These are phyloP conservation scores for Trialeurodes vaporariorum DNA, from an alignment of 1,140 invertebrate genomes.

Conservation along the genomic window DNA sequence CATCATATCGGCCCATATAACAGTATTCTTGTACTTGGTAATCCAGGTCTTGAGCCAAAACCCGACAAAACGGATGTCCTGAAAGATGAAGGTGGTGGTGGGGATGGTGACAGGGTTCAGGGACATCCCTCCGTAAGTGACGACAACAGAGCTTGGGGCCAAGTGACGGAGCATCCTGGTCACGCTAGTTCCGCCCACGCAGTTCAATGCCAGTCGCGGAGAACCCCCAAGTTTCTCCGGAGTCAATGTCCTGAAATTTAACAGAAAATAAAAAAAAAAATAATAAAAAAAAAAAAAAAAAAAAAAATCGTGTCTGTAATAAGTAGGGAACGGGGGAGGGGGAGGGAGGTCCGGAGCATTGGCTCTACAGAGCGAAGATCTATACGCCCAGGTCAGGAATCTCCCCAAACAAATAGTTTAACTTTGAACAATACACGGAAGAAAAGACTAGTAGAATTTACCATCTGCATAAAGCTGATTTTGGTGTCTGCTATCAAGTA, in stretches of 20 bases:
- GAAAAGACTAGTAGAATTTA: too few relatives aligned
- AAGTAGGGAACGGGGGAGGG: too few relatives aligned
- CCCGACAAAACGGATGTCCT: constrained; percentile 69
- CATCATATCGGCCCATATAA: constrained; percentile 59
- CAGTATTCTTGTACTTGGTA: constrained; percentile 41
- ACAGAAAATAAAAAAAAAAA: neutral
- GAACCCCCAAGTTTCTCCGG: constrained; percentile 34
- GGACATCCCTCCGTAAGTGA: constrained; percentile 97
- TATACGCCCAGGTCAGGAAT: too few relatives aligned
- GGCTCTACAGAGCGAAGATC: too few relatives aligned
- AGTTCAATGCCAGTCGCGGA: constrained; percentile 84
- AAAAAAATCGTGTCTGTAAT: neutral
- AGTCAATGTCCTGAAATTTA: neutral
- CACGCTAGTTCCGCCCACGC: constrained; percentile 84
- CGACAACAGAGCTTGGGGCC: constrained; percentile 59
- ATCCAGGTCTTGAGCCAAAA: constrained; percentile 95
- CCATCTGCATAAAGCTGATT: too few relatives aligned
- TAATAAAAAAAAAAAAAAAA: neutral
- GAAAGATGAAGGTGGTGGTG: constrained; percentile 83
- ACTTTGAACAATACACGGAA: too few relatives aligned
- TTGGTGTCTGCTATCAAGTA: too few relatives aligned
- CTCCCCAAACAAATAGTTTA: too few relatives aligned
- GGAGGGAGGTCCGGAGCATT: too few relatives aligned
- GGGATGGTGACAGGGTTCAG: constrained; percentile 75
- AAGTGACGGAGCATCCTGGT: constrained; percentile 69